Evolutionary conservation across 2,888 invertebrate species (phyloP), one percentile per base, ranked within the genome.

Genomic region (Meiosimyza platycephala): DNA sequence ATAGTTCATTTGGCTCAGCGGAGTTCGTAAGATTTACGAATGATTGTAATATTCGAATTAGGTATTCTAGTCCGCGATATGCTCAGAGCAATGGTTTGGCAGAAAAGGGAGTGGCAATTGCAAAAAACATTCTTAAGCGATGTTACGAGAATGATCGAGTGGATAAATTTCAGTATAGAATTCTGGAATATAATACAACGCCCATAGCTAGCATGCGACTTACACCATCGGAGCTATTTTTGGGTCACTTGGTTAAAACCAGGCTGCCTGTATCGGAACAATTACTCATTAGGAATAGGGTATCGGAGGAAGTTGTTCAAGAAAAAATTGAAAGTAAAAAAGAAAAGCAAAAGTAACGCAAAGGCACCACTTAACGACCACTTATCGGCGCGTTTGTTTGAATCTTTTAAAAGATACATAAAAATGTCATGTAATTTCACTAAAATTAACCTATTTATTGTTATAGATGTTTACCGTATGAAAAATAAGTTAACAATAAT

Each of bases 21-120:
- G 63, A 74, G 57, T 76, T 77, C 69, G 67, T 72, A 47, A 3
- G 54, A 28, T 75, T 70, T 69, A 59, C 76, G 11, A 48, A 28
- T 2, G 59, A 76, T 28, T 64, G 13, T n/a, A 76, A 72, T 51
- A 73, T 72, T 40, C 18, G 50, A 18, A 63, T 78, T 2, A 76
- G 47, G 52, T 77, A 72, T 72, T 76, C 75, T 63, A 77, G 75
- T 63, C 77, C 77, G 2, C n/a, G 74, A n/a, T 74, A 78, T 48
- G 73, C 76, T 4, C 74, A 76, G 33, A 74, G 76, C 52, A 75
- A 76, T 72, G 75, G 75, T 11, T 62, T 76, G n/a, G 75, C 78
- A 5, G 76, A 78, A 62, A 77, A 77, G 52, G 75, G 75, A 11
- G 76, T 79, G 3, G 73, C 71, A 16, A 76, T 78, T 59, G 71